Percentiles rank a stretch among this genome's conserved stretches.
Conservation (phyloP, 2,888 invertebrate species). For the Erebia epiphron region DNA sequence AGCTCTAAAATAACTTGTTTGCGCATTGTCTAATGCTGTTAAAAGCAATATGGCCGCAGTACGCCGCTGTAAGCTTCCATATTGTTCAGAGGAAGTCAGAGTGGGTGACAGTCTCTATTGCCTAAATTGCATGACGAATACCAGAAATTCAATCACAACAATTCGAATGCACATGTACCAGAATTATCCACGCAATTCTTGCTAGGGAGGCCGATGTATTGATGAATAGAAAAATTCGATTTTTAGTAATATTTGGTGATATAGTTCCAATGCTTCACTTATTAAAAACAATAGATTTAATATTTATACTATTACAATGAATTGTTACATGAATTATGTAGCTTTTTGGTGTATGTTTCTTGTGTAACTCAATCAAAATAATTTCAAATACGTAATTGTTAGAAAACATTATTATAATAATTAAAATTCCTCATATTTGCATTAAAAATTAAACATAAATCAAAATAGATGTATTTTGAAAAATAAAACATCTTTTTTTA, state of each 20-base stretch:
- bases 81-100: no score
- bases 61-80: no score
- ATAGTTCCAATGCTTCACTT: not conserved
- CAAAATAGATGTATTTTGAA: not conserved
- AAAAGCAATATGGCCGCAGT: no score
- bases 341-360: not conserved
- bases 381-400: not conserved
- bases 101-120: no score
- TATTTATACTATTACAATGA: not conserved
- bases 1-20: not conserved
- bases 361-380: no score
- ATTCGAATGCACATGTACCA: no score
- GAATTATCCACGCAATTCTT: no score
- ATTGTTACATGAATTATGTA: slow-evolving; percentile 6
- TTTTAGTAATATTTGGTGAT: not conserved
- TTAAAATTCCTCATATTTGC: no score
- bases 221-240: not conserved
- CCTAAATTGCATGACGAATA: no score
- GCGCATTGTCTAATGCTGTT: not conserved
- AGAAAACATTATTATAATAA: not conserved
- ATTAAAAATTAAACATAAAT: not conserved
- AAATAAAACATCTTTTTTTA: not conserved
- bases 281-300: not conserved
- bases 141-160: no score
- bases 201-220: not conserved